Percentiles rank a stretch among this genome's conserved stretches.
phyloP scores from a whole-genome alignment of 2,888 invertebrate species.

The Nezara viridula region DNA sequence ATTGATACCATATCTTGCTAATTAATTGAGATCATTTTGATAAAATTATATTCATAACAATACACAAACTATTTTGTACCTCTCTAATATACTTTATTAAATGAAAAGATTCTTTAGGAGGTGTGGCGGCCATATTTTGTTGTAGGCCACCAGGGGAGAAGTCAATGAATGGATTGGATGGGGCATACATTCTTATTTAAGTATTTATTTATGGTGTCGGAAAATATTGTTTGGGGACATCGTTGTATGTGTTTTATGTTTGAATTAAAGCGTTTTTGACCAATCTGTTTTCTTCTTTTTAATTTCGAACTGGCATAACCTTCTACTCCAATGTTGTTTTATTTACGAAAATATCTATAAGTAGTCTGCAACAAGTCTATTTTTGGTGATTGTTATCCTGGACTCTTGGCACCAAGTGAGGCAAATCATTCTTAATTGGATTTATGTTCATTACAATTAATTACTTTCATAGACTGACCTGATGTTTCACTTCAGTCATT shows the following conservation, averaged over 20 bases:
- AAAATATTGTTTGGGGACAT: conserved; percentile 15
- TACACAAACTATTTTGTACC: background rate
- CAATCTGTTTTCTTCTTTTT: background rate
- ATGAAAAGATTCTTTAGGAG: conserved; percentile 62
- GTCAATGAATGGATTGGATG: conserved; percentile 63
- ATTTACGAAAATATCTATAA: conserved; percentile 60
- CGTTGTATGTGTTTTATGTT: background rate
- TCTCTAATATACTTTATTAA: background rate
- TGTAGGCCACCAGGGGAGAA: conserved; percentile 66
- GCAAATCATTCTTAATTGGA: conserved; percentile 45
- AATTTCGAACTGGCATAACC: conserved; percentile 19
- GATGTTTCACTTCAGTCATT: conserved; percentile 16
- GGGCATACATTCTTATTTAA: conserved; percentile 33
- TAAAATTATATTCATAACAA: background rate
- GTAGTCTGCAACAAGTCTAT: conserved; percentile 59
- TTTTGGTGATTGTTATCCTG: conserved; percentile 59
- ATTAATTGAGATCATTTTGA: background rate
- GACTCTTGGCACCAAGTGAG: conserved; percentile 54
- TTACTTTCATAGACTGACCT: conserved; percentile 30
- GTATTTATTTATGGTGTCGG: background rate
- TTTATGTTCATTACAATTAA: conserved; percentile 24
- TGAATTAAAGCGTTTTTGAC: background rate
- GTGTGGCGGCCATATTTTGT: conserved; percentile 68
- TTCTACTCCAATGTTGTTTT: conserved; percentile 54
- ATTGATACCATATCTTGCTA: background rate